Conservation (phyloP, 2,888 invertebrate species). For the Meiosimyza decipiens region DNA sequence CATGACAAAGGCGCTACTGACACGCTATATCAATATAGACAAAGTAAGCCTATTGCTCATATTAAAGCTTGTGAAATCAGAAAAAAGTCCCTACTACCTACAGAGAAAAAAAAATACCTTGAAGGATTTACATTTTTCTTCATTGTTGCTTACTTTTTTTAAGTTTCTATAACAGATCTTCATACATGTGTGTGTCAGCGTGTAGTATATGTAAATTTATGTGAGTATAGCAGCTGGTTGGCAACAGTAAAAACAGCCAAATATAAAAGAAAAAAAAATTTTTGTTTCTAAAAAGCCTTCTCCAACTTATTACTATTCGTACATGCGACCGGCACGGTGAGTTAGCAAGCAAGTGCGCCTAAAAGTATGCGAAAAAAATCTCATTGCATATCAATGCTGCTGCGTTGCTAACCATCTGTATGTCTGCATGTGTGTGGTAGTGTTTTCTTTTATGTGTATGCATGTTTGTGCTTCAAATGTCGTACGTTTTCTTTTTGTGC, state of each 20-base stretch:
- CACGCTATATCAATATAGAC: too few species aligned
- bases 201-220: not conserved
- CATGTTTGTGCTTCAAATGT: not conserved
- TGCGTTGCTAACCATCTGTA: slow-evolving; percentile 6
- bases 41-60: slow-evolving; percentile 51
- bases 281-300: slow-evolving; percentile 27
- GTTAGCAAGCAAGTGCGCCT: slow-evolving; percentile 18
- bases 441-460: not conserved
- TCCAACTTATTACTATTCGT: slow-evolving; percentile 33
- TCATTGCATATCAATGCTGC: slow-evolving; percentile 21
- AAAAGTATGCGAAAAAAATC: slow-evolving; percentile 33
- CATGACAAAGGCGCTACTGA: too few species aligned
- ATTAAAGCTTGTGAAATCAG: slow-evolving; percentile 49
- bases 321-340: not conserved
- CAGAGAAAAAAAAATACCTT: not conserved
- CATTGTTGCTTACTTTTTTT: slow-evolving; percentile 9
- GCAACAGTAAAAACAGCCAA: slow-evolving; percentile 24
- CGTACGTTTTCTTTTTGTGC: slow-evolving; percentile 16
- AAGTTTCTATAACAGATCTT: too few species aligned
- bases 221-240: slow-evolving; percentile 23
- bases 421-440: slow-evolving; percentile 16
- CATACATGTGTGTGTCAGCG: too few species aligned
- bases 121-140: slow-evolving; percentile 4
- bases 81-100: not conserved
- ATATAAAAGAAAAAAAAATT: slow-evolving; percentile 14